phyloP scores from a whole-genome alignment of 35 echinoderm and acorn worm species.

The Eucidaris tribuloides region DNA sequence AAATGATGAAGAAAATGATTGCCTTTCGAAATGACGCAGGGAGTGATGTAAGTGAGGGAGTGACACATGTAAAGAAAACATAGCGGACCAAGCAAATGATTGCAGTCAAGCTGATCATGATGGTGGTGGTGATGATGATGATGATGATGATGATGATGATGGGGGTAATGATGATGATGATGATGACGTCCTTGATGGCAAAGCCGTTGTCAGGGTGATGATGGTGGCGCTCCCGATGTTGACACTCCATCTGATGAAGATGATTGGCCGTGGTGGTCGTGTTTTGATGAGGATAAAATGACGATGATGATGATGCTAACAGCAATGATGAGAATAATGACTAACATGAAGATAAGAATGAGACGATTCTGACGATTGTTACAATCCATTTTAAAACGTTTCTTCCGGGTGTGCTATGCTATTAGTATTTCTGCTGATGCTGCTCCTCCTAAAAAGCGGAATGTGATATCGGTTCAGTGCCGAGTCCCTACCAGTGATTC shows the following conservation, averaged over 20 bases:
- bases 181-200: no score
- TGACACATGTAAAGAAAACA: not conserved
- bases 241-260: no score
- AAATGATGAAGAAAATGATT: not conserved
- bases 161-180: not conserved
- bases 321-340: not conserved
- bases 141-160: not conserved
- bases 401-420: no score
- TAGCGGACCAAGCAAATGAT: not conserved
- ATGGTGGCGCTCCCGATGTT: no score
- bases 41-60: not conserved
- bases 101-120: not conserved
- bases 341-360: not conserved
- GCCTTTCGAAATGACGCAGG: not conserved
- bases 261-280: no score
- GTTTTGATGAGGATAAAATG: not conserved
- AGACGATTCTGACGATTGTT: conserved; percentile 5
- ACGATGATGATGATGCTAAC: not conserved
- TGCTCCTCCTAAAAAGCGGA: no score
- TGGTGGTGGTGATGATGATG: not conserved
- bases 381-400: conserved; percentile 17
- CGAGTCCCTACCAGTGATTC: no score
- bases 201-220: no score
- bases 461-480: no score
- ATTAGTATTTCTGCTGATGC: no score